A percentile compares a stretch with the other conserved stretches of the same genome.
These are phyloP conservation scores for Semnopithecus entellus DNA, from an alignment of 2,113 vertebrate genomes.

Conservation along the genomic window DNA sequence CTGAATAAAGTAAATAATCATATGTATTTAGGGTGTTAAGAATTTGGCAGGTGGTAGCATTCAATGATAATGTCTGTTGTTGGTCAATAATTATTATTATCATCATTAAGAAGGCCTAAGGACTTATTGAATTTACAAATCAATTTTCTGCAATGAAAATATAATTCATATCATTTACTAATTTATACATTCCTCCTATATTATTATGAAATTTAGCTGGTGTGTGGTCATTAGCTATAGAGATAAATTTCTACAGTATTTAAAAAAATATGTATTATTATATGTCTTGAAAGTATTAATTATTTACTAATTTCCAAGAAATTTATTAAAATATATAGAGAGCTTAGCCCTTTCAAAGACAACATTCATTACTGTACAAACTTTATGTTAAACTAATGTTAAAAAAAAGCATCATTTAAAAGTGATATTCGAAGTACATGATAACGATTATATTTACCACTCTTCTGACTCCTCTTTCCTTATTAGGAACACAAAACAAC, in stretches of 20 bases:
- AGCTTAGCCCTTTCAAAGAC: conserved; percentile 24
- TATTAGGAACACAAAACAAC: conserved; percentile 50
- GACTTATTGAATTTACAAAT: conserved; percentile 33
- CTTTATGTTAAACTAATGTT: conserved; percentile 13
- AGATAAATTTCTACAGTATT: conserved; percentile 15
- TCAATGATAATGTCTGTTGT: not conserved
- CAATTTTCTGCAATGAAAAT: conserved; percentile 6
- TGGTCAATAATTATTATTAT: not conserved
- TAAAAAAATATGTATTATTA: not conserved
- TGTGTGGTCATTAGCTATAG: not conserved
- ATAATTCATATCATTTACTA: conserved; percentile 24
- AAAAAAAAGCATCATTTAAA: conserved; percentile 22
- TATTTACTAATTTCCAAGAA: conserved; percentile 31
- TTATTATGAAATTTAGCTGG: not conserved
- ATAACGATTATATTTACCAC: not conserved
- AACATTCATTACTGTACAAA: conserved; percentile 9
- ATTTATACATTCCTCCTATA: not conserved
- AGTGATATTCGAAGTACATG: not conserved
- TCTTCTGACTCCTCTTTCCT: conserved; percentile 18
- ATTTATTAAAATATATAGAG: conserved; percentile 2
- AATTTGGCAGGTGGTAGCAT: not conserved
- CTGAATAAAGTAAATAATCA: not conserved
- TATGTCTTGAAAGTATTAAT: not conserved
- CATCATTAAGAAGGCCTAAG: conserved; percentile 21
- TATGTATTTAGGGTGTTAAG: not conserved